Base-by-base conservation (phyloP, 2,113 vertebrate species). In the Panthera leo region DNA sequence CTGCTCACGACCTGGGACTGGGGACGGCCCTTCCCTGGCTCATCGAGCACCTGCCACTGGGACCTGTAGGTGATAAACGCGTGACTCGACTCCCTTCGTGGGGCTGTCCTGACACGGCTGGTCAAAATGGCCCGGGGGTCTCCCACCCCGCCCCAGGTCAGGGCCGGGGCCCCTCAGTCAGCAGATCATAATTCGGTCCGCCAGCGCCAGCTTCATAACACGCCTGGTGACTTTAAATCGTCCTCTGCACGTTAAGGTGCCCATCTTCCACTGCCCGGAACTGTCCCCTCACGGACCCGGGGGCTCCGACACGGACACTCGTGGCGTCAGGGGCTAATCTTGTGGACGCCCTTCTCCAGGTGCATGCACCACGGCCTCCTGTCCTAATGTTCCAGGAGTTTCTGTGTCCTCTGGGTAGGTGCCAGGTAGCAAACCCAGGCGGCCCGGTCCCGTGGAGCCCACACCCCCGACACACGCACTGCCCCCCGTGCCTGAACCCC, bases 281-380 rank as follows among this genome's bases (percentile, higher is more conserved):
- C 61, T 58, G 61, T 27, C 61, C 25, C 61, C 25, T 63, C 61
- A 12, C 23, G 12, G 61, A 11, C 61, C 61, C 10, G 23, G 25
- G 61, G 25, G 25, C 25, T 63, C 25, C 3, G 25, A 27, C 61
- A 5, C 25, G 27, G 61, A 63, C 61, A 23, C 61, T 19, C 7
- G 5, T 0, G 0, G n/a, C 9, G 36, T 27, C 73, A 68, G 36
- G 42, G 15, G 29, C 48, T 10, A 14, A 34, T 19, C 51, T 29
- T 1, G 4, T 10, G 27, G 48, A 63, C 7, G 3, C 48, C 48
- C 18, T 0, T 3, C 48, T 34, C 27, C 34, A 12, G 4, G 15
- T 12, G 19, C 48, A 29, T 12, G 19, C 48, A 29, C 11, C 31
- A 18, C 1, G 0, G 18, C 67, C 2, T 39, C 58, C 51, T 7